Evolutionary conservation across 2,797 vertebrate species (phyloP), one percentile per base, ranked within the genome.

Genomic region (Arrhamphus sclerolepis): DNA sequence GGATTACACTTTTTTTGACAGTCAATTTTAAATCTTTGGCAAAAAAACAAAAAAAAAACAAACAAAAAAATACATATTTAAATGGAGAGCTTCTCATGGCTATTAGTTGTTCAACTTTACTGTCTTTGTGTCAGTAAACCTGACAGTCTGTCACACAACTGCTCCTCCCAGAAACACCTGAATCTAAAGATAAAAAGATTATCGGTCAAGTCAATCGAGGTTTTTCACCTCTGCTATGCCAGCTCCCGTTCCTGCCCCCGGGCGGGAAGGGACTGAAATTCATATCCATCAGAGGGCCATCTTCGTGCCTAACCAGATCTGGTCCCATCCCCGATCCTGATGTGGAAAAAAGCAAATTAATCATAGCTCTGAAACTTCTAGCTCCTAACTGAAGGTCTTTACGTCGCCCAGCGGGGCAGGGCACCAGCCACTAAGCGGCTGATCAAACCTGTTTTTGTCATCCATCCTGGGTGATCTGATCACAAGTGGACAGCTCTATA

Each of bases 221-320:
- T 75, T 51, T 86, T 80, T 91, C 88, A 91, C 89, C 91, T 92
- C 91, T 91, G 83, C 80, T 84, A 78, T 82, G 85, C 89, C 89
- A 91, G 88, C 72, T 91, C 82, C 86, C 85, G 84, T 90, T 87
- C 81, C 87, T 85, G 71, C 88, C 86, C 75, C 88, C 87, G 29
- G 87, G 84, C 80, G 84, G 87, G 85, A 92, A 92, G 85, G 89
- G 84, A 90, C 72, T 91, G 89, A 90, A 92, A 90, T 48, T 87
- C 87, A 91, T 90, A 84, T 92, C 89, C 91, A 92, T 90, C 90
- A 91, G 85, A 78, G 83, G 91, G 84, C 82, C 88, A 86, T 91
- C 88, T 84, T 87, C 86, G 87, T 88, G 90, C 71, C 88, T 86
- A 88, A 90, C 86, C 84, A 89, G 81, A 86, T 89, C 88, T 73